These are phyloP conservation scores for Picus viridis DNA, from an alignment of 2,797 vertebrate genomes.

Conservation along the genomic window DNA sequence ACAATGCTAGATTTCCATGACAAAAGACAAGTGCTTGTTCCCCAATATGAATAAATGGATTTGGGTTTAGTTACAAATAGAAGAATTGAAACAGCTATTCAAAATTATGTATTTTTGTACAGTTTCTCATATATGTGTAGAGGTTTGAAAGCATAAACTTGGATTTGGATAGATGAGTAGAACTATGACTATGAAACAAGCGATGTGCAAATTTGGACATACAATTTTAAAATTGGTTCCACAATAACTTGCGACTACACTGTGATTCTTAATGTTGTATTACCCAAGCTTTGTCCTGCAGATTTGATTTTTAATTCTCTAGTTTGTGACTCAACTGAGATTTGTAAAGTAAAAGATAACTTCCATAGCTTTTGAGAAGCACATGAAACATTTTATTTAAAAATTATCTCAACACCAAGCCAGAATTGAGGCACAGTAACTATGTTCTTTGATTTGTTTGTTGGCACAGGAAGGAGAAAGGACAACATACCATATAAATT, in stretches of 20 bases:
- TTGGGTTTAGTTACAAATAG: background rate
- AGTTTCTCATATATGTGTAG: background rate
- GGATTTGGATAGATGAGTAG: background rate
- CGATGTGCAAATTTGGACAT: background rate
- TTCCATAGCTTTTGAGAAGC: background rate
- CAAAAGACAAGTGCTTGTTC: constrained; percentile 13
- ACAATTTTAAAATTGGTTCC: background rate
- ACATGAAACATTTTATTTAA: background rate
- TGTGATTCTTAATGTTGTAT: background rate
- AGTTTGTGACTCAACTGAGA: background rate
- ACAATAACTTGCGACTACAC: background rate
- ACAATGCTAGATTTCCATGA: constrained; percentile 59
- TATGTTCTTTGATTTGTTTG: background rate
- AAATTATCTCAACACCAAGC: background rate
- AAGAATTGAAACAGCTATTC: constrained; percentile 4
- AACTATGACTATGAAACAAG: background rate
- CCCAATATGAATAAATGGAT: constrained; percentile 8
- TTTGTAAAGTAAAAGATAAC: background rate
- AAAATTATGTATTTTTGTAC: background rate
- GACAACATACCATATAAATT: background rate
- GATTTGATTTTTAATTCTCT: constrained; percentile 11
- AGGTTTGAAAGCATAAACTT: background rate
- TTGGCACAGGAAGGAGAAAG: background rate
- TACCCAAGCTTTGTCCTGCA: background rate
- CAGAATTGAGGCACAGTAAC: background rate